Evolutionary conservation across 2,797 vertebrate genomes (phyloP), one percentile per base, ranked within the genome.

Genomic region (Eospalax fontanierii): DNA sequence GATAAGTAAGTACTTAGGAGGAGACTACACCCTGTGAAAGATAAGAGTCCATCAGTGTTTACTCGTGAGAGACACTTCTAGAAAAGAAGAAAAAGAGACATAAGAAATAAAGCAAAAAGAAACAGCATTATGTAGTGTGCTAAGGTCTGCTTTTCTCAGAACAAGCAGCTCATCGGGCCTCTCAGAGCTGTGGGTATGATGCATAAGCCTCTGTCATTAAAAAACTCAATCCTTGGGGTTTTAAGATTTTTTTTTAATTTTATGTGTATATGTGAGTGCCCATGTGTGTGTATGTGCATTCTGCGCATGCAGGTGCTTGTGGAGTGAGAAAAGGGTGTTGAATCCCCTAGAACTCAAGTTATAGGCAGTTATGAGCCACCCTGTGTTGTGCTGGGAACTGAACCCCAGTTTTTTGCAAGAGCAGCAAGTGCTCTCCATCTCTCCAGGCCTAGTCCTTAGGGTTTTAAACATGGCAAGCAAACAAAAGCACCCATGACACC

Each of bases 91-190:
- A 9, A 92, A 12, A 57, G 30, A n/a, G 19, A 79, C 10, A 33
- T 15, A 82, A 35, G 73, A 15, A 43, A 68, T 46, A 68, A 71
- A 54, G 18, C 78, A 6, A 11, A 22, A 35, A 24, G 33, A 57
- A 14, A 4, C 26, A 73, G 12, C 73, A 78, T 50, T 71, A 24
- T 16, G 38, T 73, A n/a, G 57, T 61, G 6, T 21, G 35, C 73
- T 90, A 43, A 93, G n/a, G 22, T 57, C 76, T 30, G 61, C 71
- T 76, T 16, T 91, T n/a, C 33, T 82, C 28, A 90, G 50, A 76
- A 28, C 22, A 40, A 87, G 66, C 38, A 61, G 40, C 24, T 93
- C 59, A 46, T 22, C 24, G 43, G 30, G 75, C 59, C 8, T 33
- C 78, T 76, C 66, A 63, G 28, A 61, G n/a, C n/a, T 70, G 38